These are phyloP conservation scores for Protaetia brevitarsis DNA, from an alignment of 1,140 invertebrate species.

Conservation along the genomic window DNA sequence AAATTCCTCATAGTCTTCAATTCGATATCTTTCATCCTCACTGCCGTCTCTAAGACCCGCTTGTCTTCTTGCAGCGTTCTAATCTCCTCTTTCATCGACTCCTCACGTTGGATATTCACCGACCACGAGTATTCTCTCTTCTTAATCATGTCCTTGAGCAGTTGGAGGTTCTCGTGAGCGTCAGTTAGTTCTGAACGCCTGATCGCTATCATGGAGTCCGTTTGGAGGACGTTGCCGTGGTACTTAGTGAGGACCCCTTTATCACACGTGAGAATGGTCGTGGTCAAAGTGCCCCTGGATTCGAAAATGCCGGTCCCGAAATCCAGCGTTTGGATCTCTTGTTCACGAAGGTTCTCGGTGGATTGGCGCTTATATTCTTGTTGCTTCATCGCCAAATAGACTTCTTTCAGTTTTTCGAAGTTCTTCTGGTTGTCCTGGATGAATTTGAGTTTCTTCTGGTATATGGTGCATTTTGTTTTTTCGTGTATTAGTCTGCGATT, in stretches of 20 bases:
- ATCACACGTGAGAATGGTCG: not conserved
- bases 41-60: not conserved
- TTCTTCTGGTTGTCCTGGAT: slow-evolving; percentile 22
- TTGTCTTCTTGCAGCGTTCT: not conserved
- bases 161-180: slow-evolving; percentile 1
- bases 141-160: slow-evolving; percentile 14
- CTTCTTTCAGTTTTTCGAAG: slow-evolving; percentile 9
- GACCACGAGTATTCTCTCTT: not conserved
- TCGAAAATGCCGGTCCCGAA: not conserved
- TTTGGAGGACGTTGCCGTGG: slow-evolving; percentile 6
- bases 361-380: not conserved
- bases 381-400: slow-evolving; percentile 14
- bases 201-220: not conserved
- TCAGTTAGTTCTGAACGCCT: not conserved
- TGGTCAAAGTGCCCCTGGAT: not conserved
- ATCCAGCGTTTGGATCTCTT: not conserved
- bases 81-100: not conserved
- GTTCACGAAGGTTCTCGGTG: not conserved
- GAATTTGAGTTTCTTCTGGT: slow-evolving; percentile 17
- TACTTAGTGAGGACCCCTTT: not conserved
- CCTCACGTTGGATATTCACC: not conserved
- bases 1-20: not conserved
- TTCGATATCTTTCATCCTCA: slow-evolving; percentile 16
- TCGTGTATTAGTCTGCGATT: slow-evolving; percentile 4
- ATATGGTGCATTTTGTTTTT: slow-evolving; percentile 14